phyloP scores from a whole-genome alignment of 2,888 invertebrate genomes.

The Pseudococcus longispinus region DNA sequence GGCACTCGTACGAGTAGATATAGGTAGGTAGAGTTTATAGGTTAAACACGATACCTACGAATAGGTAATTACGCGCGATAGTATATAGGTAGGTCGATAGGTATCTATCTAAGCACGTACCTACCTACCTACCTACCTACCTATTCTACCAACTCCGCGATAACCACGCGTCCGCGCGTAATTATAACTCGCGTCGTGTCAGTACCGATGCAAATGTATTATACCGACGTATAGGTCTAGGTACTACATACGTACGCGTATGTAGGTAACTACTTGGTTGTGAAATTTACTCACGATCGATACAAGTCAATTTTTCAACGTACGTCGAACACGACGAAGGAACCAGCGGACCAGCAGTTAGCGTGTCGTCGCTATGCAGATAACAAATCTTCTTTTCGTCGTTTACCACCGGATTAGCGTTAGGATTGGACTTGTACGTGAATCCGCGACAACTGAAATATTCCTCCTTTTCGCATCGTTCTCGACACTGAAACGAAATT shows the following conservation, averaged over 20 bases:
- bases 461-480: conserved; percentile 70
- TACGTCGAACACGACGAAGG: conserved; percentile 74
- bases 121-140: too few species aligned
- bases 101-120: too few species aligned
- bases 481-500: conserved; percentile 63
- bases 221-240: too few species aligned
- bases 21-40: too few species aligned
- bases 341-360: conserved; percentile 71
- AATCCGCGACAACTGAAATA: conserved; percentile 78
- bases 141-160: too few species aligned
- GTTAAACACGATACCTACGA: too few species aligned
- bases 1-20: neutral
- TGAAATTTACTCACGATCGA: conserved; percentile 73
- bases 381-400: conserved; percentile 66
- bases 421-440: conserved; percentile 63
- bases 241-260: neutral
- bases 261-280: too few species aligned
- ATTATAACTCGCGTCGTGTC: too few species aligned
- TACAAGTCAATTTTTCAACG: conserved; percentile 81
- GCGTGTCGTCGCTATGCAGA: conserved; percentile 82
- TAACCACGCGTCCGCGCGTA: too few species aligned
- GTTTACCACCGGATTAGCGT: neutral
- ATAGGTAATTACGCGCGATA: too few species aligned
- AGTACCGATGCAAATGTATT: too few species aligned
- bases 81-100: too few species aligned